phyloP scores from a whole-genome alignment of 2,888 invertebrate species.

The Drosophila fulvimacula region DNA sequence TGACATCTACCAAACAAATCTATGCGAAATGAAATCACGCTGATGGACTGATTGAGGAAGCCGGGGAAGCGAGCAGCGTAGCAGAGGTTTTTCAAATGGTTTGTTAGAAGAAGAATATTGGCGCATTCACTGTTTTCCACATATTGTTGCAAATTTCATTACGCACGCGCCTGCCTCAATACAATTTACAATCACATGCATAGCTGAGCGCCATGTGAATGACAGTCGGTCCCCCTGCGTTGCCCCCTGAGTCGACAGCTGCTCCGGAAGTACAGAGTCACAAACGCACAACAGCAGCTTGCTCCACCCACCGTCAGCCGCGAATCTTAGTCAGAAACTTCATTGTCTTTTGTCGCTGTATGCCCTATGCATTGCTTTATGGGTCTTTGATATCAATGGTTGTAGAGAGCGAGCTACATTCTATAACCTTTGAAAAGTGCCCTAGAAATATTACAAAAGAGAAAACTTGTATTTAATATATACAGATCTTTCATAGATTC shows the following conservation, averaged over 20 bases:
- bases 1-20: slow-evolving; percentile 64
- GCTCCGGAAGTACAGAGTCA: slow-evolving; percentile 2
- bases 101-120: slow-evolving; percentile 10
- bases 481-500: not conserved
- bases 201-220: slow-evolving; percentile 68
- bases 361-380: slow-evolving; percentile 7
- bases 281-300: slow-evolving; percentile 18
- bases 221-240: slow-evolving; percentile 41
- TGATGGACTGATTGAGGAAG: slow-evolving; percentile 4
- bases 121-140: slow-evolving; percentile 29
- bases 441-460: too few relatives aligned
- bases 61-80: not conserved
- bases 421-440: too few relatives aligned
- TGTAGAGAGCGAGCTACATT: too few relatives aligned
- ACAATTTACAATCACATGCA: slow-evolving; percentile 77
- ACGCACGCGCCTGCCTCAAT: slow-evolving; percentile 69
- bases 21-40: slow-evolving; percentile 31
- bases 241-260: not conserved
- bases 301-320: slow-evolving; percentile 3
- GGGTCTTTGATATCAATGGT: not conserved
- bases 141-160: slow-evolving; percentile 75
- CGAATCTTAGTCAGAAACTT: slow-evolving; percentile 7
- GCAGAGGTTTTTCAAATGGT: not conserved
- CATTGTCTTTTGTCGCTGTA: slow-evolving; percentile 18
- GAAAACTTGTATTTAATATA: too few relatives aligned